A percentile compares a stretch with the other conserved stretches of the same genome.
Conservation (phyloP, 2,888 invertebrate species). For the Stegophylla sp. region DNA sequence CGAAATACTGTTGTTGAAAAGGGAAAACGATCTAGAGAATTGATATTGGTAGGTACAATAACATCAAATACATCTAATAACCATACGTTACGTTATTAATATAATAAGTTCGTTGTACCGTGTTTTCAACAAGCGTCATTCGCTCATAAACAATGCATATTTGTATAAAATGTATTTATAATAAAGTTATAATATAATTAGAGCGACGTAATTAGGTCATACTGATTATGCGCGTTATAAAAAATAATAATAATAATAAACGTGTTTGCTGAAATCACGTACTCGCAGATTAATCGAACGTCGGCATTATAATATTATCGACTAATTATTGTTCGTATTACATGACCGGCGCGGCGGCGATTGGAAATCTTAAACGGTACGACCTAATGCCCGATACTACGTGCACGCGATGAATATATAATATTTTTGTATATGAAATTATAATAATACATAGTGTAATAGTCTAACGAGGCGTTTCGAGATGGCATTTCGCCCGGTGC, state of each 20-base stretch:
- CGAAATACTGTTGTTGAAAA: neutral
- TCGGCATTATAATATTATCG: neutral
- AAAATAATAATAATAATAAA: too few relatives aligned
- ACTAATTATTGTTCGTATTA: neutral
- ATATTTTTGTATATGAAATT: too few relatives aligned
- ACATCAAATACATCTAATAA: neutral
- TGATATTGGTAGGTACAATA: neutral
- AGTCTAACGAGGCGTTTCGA: too few relatives aligned
- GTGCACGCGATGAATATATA: too few relatives aligned
- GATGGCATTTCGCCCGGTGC: neutral
- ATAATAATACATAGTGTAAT: neutral
- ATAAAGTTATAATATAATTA: neutral
- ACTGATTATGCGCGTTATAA: neutral
- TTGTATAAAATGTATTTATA: too few relatives aligned
- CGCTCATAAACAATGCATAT: neutral
- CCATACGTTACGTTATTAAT: neutral
- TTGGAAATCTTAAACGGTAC: too few relatives aligned
- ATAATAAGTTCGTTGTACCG: neutral
- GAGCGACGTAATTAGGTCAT: constrained; percentile 7
- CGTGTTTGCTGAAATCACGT: neutral
- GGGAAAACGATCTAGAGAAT: neutral
- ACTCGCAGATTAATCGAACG: neutral
- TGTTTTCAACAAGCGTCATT: neutral
- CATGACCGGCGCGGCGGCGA: too few relatives aligned
- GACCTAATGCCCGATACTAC: too few relatives aligned